Evolutionary conservation across 1,140 invertebrate genomes (phyloP), one percentile per base, ranked within the genome.

Genomic region (Hycleus cichorii): DNA sequence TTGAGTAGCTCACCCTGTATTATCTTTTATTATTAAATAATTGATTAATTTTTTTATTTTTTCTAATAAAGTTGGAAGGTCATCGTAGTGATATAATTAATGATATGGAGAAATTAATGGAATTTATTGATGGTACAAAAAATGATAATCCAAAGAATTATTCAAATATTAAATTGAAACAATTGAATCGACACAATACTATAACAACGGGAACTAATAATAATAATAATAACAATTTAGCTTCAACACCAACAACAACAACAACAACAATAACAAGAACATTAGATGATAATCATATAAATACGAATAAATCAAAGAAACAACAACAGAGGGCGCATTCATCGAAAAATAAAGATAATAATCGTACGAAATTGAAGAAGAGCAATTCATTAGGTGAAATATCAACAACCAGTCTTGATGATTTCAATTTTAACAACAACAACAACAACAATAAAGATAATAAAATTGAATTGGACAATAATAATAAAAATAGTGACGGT

Each of bases 301-400:
- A 55, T 8, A 47, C 44, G 11, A 60, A 60, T 24, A 60, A 60
- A 44, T 18, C 32, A 32, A 32, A 32, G 32, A 32, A 18, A 18
- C 18, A 18, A 7, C 32, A 32, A 7, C 58, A 54, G 18, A 18
- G 18, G 18, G 57, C 59, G 0, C 6, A 27, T 43, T 10, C 60
- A 61, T 59, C 60, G 1, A 63, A 68, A 44, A 52, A 46, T 43
- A 62, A 61, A 18, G 53, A 62, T 0, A 77, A 76, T 47, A 77
- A 76, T 47, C 69, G 69, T n/a, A 75, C 75, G 60, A 75, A 78
- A 42, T 65, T 82, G 40, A 80, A 85, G 68, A 83, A 84, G 59
- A 81, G 83, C 42, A 82, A 83, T 64, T 86, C 83, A 8, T 70
- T 88, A 39, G 86, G 87, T 71, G 86, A 88, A 72, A 81, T 87